phyloP scores from a whole-genome alignment of 2,113 vertebrate genomes.

The Rattus rattus region DNA sequence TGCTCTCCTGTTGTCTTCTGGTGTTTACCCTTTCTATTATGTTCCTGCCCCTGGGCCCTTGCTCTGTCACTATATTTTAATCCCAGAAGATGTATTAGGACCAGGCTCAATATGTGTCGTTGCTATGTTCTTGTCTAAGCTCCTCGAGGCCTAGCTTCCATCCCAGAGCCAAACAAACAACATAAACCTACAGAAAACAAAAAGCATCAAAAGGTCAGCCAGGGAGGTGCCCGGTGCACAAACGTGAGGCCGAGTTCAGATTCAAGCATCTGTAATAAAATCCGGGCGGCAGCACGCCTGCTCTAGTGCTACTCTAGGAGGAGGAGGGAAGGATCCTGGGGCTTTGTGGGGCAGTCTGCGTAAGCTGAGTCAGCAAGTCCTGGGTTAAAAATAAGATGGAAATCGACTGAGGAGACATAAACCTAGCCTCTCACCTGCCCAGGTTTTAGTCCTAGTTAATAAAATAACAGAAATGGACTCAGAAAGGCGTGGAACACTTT shows the following conservation, averaged over 20 bases:
- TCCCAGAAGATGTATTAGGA: background rate
- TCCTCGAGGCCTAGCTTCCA: background rate
- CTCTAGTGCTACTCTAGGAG: fast-evolving
- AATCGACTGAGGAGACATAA: background rate
- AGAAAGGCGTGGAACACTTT: background rate
- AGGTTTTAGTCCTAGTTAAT: background rate
- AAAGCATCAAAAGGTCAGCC: too few relatives aligned
- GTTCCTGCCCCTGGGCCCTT: background rate
- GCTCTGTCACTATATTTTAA: background rate
- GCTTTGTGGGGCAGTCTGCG: too few relatives aligned
- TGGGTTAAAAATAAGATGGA: background rate
- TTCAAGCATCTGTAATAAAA: background rate
- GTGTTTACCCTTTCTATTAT: background rate
- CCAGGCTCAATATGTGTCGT: background rate
- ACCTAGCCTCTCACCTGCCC: background rate
- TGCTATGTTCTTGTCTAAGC: background rate
- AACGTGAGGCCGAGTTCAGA: background rate
- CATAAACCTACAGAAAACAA: background rate
- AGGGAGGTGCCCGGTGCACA: background rate
- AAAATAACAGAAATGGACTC: background rate
- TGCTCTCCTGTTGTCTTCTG: background rate
- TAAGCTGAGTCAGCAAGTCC: background rate
- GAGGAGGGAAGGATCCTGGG: background rate
- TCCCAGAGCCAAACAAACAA: background rate
- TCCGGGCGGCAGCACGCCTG: background rate